These are phyloP conservation scores for Etheostoma perlongum DNA, from an alignment of 2,797 vertebrate genomes.

Conservation along the genomic window DNA sequence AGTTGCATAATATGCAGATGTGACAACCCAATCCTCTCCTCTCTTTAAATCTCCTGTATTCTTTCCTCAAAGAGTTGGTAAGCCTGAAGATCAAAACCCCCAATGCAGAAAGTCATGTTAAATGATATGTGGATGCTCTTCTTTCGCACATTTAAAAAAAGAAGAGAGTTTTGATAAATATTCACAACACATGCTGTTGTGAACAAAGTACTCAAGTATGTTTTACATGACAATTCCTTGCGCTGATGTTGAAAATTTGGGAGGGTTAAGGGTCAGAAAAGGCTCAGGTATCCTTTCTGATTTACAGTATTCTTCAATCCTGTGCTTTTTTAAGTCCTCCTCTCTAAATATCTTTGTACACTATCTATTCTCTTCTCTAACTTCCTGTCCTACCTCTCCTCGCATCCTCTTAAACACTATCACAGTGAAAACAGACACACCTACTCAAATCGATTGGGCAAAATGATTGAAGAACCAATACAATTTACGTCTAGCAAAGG, in stretches of 20 bases:
- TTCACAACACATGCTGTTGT: background rate
- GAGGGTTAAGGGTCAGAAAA: background rate
- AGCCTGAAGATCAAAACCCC: background rate
- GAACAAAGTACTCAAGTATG: background rate
- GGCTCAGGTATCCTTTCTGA: background rate
- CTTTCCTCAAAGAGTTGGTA: background rate
- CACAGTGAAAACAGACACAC: conserved; percentile 52
- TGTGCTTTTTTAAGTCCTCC: background rate
- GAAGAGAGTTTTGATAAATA: background rate
- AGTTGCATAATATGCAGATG: background rate
- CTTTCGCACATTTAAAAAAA: background rate
- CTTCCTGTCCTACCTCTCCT: background rate
- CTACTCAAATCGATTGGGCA: conserved; percentile 56
- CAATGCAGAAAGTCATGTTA: background rate
- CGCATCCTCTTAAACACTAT: conserved; percentile 37
- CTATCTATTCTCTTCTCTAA: background rate
- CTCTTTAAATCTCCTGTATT: background rate
- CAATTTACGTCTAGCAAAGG: conserved; percentile 68
- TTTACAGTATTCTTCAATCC: background rate
- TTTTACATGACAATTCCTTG: background rate
- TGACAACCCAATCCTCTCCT: background rate
- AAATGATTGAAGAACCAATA: conserved; percentile 75
- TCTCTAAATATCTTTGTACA: conserved; percentile 14
- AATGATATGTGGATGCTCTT: background rate
- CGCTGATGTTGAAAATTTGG: background rate